Percentiles rank a stretch among this genome's conserved stretches.
Evolutionary conservation across 2,797 vertebrate genomes (phyloP).

Genomic region (Tokudaia tokunoshimensis): DNA sequence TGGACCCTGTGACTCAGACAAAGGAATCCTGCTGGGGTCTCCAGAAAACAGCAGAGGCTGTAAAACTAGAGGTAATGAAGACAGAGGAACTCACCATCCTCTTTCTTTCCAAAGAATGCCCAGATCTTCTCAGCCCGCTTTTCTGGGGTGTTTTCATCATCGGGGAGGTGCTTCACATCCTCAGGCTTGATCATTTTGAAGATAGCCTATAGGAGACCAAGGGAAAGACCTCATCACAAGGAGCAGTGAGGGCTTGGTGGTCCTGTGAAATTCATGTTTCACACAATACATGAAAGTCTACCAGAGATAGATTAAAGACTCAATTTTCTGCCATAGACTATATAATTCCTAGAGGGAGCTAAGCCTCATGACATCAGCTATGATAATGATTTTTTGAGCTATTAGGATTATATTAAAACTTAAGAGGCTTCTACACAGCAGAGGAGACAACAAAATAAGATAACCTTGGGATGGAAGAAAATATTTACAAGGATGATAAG

Average conservation of each 20-base stretch:
- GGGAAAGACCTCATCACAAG: not conserved
- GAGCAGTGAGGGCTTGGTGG: not conserved
- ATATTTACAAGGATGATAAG: not conserved
- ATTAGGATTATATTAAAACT: not conserved
- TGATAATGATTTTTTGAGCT: not conserved
- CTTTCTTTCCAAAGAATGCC: constrained; percentile 94
- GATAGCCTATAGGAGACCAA: constrained; percentile 90
- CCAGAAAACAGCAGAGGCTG: not conserved
- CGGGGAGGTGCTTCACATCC: constrained; percentile 91
- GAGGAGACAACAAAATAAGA: not conserved
- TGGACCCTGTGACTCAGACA: not conserved
- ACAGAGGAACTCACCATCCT: constrained; percentile 89
- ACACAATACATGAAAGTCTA: not conserved
- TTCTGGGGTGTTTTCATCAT: constrained; percentile 95
- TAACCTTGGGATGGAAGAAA: not conserved
- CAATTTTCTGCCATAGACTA: not conserved
- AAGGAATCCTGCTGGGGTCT: not conserved
- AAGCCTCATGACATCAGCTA: not conserved
- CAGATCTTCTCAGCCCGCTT: constrained; percentile 95
- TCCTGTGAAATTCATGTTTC: not conserved
- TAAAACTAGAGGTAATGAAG: not conserved
- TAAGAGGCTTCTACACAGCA: not conserved
- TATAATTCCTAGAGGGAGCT: not conserved
- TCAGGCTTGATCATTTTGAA: constrained; percentile 95
- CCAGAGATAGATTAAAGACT: not conserved